Conservation (phyloP, 1,140 invertebrate species). For the Stenopsyche tienmushanensis region DNA sequence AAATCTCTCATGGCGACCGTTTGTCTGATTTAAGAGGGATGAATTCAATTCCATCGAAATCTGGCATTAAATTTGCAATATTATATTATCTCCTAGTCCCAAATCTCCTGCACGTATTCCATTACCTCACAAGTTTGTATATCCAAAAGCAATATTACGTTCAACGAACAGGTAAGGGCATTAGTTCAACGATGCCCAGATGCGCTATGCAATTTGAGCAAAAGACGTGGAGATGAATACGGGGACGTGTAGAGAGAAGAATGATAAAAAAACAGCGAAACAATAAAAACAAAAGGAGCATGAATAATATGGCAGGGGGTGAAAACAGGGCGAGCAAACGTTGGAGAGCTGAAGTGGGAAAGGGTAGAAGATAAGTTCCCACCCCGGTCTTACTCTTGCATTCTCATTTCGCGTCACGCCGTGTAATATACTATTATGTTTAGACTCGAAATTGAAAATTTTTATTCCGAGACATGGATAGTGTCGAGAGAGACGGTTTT, state of each 20-base stretch:
- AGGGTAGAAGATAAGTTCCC: not conserved
- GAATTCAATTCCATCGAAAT: no score
- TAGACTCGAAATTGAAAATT: conserved; percentile 31
- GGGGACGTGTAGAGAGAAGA: conserved; percentile 1
- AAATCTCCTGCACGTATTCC: no score
- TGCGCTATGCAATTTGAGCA: conserved; percentile 19
- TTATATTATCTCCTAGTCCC: no score
- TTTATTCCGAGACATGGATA: conserved; percentile 14
- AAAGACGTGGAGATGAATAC: conserved; percentile 7
- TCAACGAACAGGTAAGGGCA: conserved; percentile 11
- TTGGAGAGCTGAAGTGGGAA: not conserved
- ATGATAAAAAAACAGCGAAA: conserved; percentile 21
- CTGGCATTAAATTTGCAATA: no score
- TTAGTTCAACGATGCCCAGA: conserved; percentile 10
- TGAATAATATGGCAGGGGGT: conserved; percentile 16
- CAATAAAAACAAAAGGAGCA: conserved; percentile 26
- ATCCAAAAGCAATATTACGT: no score
- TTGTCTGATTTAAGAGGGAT: no score
- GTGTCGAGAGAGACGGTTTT: not conserved
- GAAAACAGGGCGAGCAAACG: conserved; percentile 1
- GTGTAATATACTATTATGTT: conserved; percentile 25
- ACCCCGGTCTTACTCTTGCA: not conserved
- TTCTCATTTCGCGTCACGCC: conserved; percentile 29
- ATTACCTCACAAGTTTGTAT: no score
- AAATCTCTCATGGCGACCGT: no score